Evolutionary conservation across 2,113 vertebrate genomes (phyloP).

Genomic region (Cacatua alba): DNA sequence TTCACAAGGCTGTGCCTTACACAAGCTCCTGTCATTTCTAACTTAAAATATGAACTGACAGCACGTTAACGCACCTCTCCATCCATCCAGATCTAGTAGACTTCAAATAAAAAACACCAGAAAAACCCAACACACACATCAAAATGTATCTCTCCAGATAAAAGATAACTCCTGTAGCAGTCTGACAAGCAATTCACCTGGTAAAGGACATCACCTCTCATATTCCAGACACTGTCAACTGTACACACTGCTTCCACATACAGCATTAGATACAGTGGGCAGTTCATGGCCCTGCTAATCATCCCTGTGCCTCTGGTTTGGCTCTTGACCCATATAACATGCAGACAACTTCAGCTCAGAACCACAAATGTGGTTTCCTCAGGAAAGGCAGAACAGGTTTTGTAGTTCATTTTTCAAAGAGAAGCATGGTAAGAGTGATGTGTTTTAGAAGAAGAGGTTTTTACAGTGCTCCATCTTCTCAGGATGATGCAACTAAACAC

Average conservation of each 20-base stretch:
- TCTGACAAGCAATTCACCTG: conserved; percentile 42
- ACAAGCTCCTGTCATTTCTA: not conserved
- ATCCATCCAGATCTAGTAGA: not conserved
- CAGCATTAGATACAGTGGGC: not conserved
- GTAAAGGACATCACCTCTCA: conserved; percentile 16
- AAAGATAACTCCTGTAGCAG: not conserved
- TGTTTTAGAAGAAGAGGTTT: not conserved
- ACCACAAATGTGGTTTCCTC: not conserved
- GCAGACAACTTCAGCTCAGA: not conserved
- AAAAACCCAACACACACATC: not conserved
- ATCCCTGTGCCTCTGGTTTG: not conserved
- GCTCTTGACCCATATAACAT: not conserved
- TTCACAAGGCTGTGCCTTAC: not conserved
- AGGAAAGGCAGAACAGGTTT: not conserved
- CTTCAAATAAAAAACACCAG: not conserved
- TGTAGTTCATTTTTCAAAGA: not conserved
- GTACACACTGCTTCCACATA: not conserved
- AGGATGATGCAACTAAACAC: not conserved
- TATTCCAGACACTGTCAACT: not conserved
- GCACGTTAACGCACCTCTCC: conserved; percentile 13
- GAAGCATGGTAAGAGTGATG: not conserved
- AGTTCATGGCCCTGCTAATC: not conserved
- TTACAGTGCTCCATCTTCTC: not conserved
- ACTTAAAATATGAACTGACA: conserved; percentile 12
- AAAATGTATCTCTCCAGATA: not conserved